Evolutionary conservation across 1,140 invertebrate genomes (phyloP).

Genomic region (Neodiprion virginianus): DNA sequence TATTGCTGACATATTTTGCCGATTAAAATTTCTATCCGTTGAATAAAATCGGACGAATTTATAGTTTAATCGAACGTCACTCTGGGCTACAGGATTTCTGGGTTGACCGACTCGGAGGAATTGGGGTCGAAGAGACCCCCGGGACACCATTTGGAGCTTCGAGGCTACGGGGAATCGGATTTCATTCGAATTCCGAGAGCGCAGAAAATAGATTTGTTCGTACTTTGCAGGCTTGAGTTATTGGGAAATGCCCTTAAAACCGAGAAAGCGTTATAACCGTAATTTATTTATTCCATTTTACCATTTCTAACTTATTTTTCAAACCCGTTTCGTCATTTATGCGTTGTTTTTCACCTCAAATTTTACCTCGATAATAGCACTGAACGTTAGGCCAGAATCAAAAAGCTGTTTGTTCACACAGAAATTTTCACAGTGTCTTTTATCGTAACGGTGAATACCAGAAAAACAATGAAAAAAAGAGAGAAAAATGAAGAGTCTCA

Average conservation of each 20-base stretch:
- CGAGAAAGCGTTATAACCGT: slow-evolving; percentile 13
- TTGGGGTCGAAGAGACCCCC: background rate
- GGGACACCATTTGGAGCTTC: background rate
- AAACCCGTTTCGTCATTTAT: background rate
- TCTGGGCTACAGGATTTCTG: background rate
- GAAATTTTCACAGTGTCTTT: too few relatives aligned
- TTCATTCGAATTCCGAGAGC: slow-evolving; percentile 41
- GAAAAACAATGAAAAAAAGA: too few relatives aligned
- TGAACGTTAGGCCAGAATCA: too few relatives aligned
- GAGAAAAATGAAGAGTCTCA: too few relatives aligned
- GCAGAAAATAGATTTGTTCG: slow-evolving; percentile 56
- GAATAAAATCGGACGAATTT: too few relatives aligned
- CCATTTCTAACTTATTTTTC: background rate
- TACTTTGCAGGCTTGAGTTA: slow-evolving; percentile 27
- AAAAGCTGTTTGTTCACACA: too few relatives aligned
- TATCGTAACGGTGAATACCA: too few relatives aligned
- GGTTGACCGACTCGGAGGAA: background rate
- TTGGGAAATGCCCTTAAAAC: background rate
- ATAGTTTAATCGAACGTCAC: background rate
- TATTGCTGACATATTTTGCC: too few relatives aligned
- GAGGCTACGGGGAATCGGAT: background rate
- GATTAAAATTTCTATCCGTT: too few relatives aligned
- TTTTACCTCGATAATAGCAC: background rate
- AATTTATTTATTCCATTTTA: slow-evolving; percentile 51
- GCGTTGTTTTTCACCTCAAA: slow-evolving; percentile 1